Percentiles rank a stretch among this genome's conserved stretches.
These are phyloP conservation scores for Hedya salicella DNA, from an alignment of 2,888 invertebrate species.

Conservation along the genomic window DNA sequence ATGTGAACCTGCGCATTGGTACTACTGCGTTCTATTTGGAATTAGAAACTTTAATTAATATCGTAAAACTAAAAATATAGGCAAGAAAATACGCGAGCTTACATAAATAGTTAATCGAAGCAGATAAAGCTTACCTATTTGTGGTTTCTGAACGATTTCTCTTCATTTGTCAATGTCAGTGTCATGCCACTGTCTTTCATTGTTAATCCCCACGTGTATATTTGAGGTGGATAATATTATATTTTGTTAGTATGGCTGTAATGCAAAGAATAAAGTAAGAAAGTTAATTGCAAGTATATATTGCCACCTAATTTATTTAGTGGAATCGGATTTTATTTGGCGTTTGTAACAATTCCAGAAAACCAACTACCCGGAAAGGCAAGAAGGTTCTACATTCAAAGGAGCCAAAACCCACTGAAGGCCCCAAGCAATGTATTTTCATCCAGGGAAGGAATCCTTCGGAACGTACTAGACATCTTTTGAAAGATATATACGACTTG, in stretches of 20 bases:
- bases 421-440: conserved; percentile 92
- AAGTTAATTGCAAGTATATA: neutral
- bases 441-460: conserved; percentile 93
- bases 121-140: too few species aligned
- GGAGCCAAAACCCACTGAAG: conserved; percentile 95
- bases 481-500: conserved; percentile 94
- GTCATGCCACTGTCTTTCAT: neutral
- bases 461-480: conserved; percentile 87
- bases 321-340: neutral
- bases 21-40: too few species aligned
- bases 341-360: conserved; percentile 83
- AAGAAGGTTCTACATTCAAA: conserved; percentile 92
- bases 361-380: conserved; percentile 94
- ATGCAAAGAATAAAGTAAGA: conserved; percentile 76
- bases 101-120: too few species aligned
- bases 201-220: conserved; percentile 34
- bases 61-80: too few species aligned
- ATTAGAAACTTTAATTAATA: too few species aligned
- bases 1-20: too few species aligned
- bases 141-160: neutral
- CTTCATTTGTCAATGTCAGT: neutral
- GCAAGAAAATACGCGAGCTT: too few species aligned
- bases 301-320: neutral
- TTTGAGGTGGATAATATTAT: conserved; percentile 11
- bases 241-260: conserved; percentile 61